Percentiles rank a stretch among this genome's conserved stretches.
Conservation (phyloP, 2,797 vertebrate species). For the Anisognathus igniventris region DNA sequence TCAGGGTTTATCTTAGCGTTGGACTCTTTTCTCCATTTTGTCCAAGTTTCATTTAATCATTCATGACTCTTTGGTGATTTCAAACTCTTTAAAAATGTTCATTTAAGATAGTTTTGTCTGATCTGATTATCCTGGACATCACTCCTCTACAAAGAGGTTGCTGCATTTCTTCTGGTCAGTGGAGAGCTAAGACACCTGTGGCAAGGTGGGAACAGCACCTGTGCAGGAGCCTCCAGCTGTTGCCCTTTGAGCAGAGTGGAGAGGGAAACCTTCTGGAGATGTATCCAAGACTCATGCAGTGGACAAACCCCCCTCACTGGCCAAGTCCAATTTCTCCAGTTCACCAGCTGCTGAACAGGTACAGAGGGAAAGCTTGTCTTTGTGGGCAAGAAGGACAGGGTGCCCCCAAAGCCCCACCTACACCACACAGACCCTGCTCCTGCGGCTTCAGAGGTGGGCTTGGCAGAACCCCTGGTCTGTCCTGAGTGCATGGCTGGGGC, state of each 20-base stretch:
- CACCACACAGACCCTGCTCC: not conserved
- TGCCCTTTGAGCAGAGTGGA: not conserved
- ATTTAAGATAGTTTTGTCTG: not conserved
- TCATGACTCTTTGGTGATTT: not conserved
- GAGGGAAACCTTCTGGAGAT: not conserved
- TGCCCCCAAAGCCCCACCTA: rapidly evolving
- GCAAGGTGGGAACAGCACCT: not conserved
- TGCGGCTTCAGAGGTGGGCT: not conserved
- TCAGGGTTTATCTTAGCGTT: not conserved
- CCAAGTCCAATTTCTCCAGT: not conserved
- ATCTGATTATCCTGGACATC: not conserved
- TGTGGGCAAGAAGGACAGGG: rapidly evolving
- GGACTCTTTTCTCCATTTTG: not conserved
- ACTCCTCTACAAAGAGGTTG: not conserved
- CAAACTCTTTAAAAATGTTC: not conserved
- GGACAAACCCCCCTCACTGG: not conserved
- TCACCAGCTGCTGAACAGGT: not conserved
- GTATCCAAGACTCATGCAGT: rapidly evolving
- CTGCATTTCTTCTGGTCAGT: not conserved
- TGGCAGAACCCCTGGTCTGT: not conserved
- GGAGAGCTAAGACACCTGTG: not conserved
- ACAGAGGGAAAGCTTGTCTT: not conserved
- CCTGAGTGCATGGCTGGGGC: not conserved
- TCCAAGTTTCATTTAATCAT: not conserved
- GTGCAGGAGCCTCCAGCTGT: not conserved